Percentiles rank a stretch among this genome's conserved stretches.
Evolutionary conservation across 1,140 invertebrate species (phyloP).

Genomic region (Drosophila watanabei): DNA sequence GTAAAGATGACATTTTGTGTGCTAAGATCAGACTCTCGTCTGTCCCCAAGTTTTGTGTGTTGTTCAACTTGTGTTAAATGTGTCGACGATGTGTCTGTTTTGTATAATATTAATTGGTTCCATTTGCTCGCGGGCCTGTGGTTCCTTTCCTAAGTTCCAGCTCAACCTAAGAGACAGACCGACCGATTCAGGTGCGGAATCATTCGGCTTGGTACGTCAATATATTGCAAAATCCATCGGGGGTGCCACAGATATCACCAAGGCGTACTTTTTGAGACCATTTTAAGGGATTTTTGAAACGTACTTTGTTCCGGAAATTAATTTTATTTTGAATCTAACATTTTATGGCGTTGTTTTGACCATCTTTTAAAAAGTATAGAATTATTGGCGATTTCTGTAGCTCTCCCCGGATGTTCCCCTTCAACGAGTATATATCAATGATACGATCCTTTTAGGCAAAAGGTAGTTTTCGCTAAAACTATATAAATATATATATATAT

Average conservation of each 20-base stretch:
- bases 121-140: conserved; percentile 22
- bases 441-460: conserved; percentile 29
- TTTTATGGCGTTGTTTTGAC: neutral
- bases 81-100: conserved; percentile 25
- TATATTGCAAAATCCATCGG: conserved; percentile 21
- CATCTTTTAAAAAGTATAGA: neutral
- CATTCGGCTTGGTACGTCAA: conserved; percentile 27
- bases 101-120: conserved; percentile 39
- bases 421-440: conserved; percentile 31
- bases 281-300: neutral
- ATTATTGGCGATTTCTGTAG: neutral
- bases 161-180: conserved; percentile 57
- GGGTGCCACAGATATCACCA: neutral
- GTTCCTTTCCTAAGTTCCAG: conserved; percentile 46
- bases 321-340: neutral
- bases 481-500: conserved; percentile 39
- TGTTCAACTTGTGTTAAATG: conserved; percentile 22
- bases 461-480: conserved; percentile 50
- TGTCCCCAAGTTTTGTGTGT: conserved; percentile 4
- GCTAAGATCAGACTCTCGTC: neutral
- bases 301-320: neutral
- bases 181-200: conserved; percentile 10
- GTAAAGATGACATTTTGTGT: conserved; percentile 7
- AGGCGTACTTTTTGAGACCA: neutral
- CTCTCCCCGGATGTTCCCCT: conserved; percentile 11